Evolutionary conservation across 2,797 vertebrate species (phyloP), one percentile per base, ranked within the genome.

Genomic region (Aulostomus chinensis): DNA sequence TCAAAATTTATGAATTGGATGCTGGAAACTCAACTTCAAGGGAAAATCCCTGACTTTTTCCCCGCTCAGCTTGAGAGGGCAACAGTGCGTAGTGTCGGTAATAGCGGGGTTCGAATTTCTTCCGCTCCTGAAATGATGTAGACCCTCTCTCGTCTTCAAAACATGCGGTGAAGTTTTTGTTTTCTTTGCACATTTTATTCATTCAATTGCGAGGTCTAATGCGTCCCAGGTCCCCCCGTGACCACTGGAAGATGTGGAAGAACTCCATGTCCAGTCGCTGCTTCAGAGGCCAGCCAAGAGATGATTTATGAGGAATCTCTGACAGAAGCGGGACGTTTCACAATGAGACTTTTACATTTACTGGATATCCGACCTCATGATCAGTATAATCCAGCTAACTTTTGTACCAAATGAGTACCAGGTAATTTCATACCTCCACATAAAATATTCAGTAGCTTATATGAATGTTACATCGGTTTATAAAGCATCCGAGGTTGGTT

Each of bases 161-260:
- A n/a, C n/a, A n/a, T n/a, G n/a, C n/a, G 5, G 7, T 4, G 16
- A 13, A n/a, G n/a, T n/a, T n/a, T 51, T 12, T 25, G n/a, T 40
- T 65, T 58, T 49, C n/a, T 45, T 4, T 33, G 18, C 14, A 42
- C 15, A 34, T 40, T 39, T 15, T 37, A 34, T 38, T 50, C n/a
- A 41, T 42, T 25, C n/a, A 29, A 40, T 33, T 28, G 16, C 26
- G 39, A 40, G 7, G 13, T 12, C 9, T 21, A 39, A 40, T 40
- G 9, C 5, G 10, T 53, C 26, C 41, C 24, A 43, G 20, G 32
- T 45, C 18, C 42, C 21, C 55, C 51, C 24, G 24, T 6, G n/a
- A 12, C 53, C 4, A 8, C 22, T 28, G 14, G 7, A 11, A 10
- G 16, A 32, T 43, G 25, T 43, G 24, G 36, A 58, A 40, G 29